Evolutionary conservation across 2,888 invertebrate species (phyloP), one percentile per base, ranked within the genome.

Genomic region (Euzophera pinguis): DNA sequence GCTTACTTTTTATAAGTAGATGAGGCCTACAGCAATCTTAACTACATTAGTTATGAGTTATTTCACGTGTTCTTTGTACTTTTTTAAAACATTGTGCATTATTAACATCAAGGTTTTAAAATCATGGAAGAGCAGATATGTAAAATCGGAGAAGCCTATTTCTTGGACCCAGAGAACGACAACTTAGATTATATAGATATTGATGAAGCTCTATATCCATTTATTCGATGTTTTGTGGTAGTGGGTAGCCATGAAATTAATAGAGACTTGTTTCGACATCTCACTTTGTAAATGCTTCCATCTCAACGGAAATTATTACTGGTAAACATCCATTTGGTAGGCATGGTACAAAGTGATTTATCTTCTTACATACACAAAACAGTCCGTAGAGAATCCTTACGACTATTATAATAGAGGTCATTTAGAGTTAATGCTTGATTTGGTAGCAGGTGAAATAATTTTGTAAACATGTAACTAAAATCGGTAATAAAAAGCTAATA

Each of bases 201-300:
- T 22, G 22, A 22, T 22, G 22, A 22, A 22, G 22, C 22, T 16
- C 8, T 14, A 16, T 27, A 27, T 14, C 9, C 4, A 32, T 16
- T 5, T 32, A 27, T 3, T 32, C 9, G 12, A 2, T 45, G 14
- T 14, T 32, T 32, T 32, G 16, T n/a, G 16, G 0, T 45, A 16
- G 73, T 71, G 65, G 69, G 77, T 70, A 77, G 69, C 77, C 72
- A 72, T 78, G 73, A 77, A 80, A 79, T 83, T 81, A 81, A 81
- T 81, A 76, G 75, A 67, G 58, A 58, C 61, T 66, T 59, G 68
- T 83, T 84, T 73, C 81, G 69, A 76, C 75, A 81, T 76, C 67
- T 72, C 62, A 73, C 74, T 75, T 64, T 64, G 69, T 69, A 73
- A 77, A 75, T 64, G 73, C 73, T 72, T 71, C 68, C 69, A 75